Conservation (phyloP, 2,113 vertebrate species). For the Thunnus maccoyii region DNA sequence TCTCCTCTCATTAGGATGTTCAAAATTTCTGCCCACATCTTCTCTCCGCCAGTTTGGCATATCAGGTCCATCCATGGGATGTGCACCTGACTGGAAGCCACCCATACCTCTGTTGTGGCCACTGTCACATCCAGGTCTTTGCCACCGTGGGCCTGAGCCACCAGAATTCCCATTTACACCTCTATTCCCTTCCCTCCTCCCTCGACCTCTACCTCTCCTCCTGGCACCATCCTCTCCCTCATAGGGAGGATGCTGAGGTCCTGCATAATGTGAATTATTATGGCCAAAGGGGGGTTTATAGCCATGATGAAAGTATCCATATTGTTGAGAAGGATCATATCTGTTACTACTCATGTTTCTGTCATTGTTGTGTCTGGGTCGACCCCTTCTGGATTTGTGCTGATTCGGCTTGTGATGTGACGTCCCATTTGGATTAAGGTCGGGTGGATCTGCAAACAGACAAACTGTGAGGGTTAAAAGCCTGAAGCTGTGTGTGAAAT, state of each 20-base stretch:
- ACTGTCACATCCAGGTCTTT: slow-evolving; percentile 85
- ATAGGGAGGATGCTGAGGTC: slow-evolving; percentile 74
- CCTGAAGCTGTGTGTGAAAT: background rate
- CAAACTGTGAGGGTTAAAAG: background rate
- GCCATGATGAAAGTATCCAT: slow-evolving; percentile 58
- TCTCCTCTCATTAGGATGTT: slow-evolving; percentile 71
- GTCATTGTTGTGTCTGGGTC: slow-evolving; percentile 83
- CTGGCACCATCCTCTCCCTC: slow-evolving; percentile 68
- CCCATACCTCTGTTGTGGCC: slow-evolving; percentile 53
- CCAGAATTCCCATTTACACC: slow-evolving; percentile 78
- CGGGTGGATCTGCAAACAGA: slow-evolving; percentile 79
- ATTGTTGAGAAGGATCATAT: slow-evolving; percentile 75
- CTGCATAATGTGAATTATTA: slow-evolving; percentile 39
- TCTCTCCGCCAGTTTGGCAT: slow-evolving; percentile 68
- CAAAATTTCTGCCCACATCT: background rate
- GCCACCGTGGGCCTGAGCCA: slow-evolving; percentile 82
- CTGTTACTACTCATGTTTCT: slow-evolving; percentile 80
- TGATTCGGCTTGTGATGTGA: slow-evolving; percentile 81
- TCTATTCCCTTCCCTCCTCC: slow-evolving; percentile 75
- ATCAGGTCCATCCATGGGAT: slow-evolving; percentile 58
- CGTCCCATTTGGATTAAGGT: slow-evolving; percentile 86
- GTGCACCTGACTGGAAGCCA: slow-evolving; percentile 13
- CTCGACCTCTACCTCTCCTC: slow-evolving; percentile 71
- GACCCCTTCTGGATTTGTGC: slow-evolving; percentile 81
- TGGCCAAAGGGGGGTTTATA: slow-evolving; percentile 47